Evolutionary conservation across 2,113 vertebrate genomes (phyloP).

Genomic region (Tachysurus vachellii): DNA sequence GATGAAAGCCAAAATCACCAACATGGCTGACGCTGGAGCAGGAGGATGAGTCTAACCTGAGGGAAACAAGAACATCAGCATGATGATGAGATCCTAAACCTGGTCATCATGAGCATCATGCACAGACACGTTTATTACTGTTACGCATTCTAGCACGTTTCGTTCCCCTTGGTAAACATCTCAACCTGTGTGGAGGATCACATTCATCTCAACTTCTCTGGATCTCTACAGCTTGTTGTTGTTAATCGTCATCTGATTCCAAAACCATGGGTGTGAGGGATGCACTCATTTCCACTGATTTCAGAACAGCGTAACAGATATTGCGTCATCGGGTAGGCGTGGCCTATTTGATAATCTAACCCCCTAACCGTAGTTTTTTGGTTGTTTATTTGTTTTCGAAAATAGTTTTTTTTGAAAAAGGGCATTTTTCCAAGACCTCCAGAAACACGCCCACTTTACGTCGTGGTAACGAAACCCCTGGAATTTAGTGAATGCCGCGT

Average conservation of each 20-base stretch:
- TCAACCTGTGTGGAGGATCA: background rate
- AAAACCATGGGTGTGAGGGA: background rate
- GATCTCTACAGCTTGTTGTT: too few species aligned
- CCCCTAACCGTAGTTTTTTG: too few species aligned
- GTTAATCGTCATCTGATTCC: background rate
- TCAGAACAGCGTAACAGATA: too few species aligned
- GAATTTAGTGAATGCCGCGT: too few species aligned
- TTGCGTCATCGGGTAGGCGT: too few species aligned
- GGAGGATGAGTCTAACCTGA: constrained; percentile 24
- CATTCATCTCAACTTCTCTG: background rate
- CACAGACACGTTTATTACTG: background rate
- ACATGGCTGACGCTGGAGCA: constrained; percentile 64
- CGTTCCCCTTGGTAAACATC: background rate
- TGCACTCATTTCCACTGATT: too few species aligned
- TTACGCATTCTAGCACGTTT: background rate
- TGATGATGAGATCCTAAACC: background rate
- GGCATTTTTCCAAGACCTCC: too few species aligned
- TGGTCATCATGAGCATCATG: background rate
- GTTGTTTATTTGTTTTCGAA: too few species aligned
- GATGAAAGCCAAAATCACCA: constrained; percentile 76
- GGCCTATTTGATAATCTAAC: too few species aligned
- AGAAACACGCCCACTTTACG: too few species aligned
- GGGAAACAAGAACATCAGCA: background rate
- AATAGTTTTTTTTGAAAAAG: too few species aligned
- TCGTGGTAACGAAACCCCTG: too few species aligned